Base-by-base conservation (phyloP, 2,888 invertebrate species). In the Caenorhabditis afra region DNA sequence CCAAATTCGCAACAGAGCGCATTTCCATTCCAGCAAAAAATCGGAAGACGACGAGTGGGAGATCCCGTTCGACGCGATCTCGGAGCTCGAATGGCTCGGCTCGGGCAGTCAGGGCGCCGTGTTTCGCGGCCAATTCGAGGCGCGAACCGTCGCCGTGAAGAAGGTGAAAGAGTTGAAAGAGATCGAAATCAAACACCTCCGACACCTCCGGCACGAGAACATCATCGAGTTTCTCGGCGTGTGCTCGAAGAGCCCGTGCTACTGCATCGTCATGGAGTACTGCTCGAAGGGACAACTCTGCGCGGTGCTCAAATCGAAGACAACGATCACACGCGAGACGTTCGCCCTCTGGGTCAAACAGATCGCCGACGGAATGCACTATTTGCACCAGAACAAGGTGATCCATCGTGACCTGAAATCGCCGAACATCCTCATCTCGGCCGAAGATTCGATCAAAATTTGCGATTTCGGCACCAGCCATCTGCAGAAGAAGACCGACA, bases 321-420 rank as follows among this genome's bases (percentile, higher is more conserved):
- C 50, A 11, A 29, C 11, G 0, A 76, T 70, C 16, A 58, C 47
- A 7, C 58, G 66, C 14, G 50, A 68, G 16, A 41, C 47, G 10
- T 80, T 68, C 20, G 61, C 75, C 0, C 44, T 55, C 14, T 80
- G 80, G 80, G 71, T 71, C 45, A 95, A 94, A 90, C 96, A 97
- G 91, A 96, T 99, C 75, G 96, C 97, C 39, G 93, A 94, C 76
- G 99, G 98, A 67, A 98, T 99, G 98, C 94, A 94, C 88, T 98
- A 98, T 91, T 93, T 99, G 70, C 99, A 99, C 91, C 93, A 93
- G 50, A 95, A 96, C 91, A 96, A 96, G 92, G 97, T 99, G 87
- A 97, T 99, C 89, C 99, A 99, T 90, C 93, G 99, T 81, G 99
- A 99, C 93, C 93, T 99, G 81, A 99, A 99, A 92, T 97, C 97